phyloP scores from a whole-genome alignment of 2,888 invertebrate genomes.

The Caenorhabditis sulstoni region DNA sequence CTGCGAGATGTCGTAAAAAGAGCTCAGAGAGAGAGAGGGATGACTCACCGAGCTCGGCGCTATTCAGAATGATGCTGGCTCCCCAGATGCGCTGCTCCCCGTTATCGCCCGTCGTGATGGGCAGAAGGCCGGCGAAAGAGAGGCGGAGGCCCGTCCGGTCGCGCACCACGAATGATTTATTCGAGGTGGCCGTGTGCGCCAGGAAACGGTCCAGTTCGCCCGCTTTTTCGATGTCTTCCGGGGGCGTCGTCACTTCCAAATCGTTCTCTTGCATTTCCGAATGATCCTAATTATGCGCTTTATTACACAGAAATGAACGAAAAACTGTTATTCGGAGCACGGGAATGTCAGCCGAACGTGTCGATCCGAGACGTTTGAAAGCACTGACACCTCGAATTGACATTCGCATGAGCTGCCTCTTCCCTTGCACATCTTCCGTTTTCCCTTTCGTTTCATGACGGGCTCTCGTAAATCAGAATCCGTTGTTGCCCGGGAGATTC shows the following conservation, averaged over 20 bases:
- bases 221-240: conserved; percentile 19
- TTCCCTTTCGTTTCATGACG: no score
- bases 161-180: conserved; percentile 40
- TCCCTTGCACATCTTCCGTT: no score
- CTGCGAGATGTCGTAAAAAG: conserved; percentile 22
- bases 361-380: no score
- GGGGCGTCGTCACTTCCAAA: conserved; percentile 28
- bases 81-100: conserved; percentile 48
- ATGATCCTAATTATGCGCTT: no score
- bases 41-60: conserved; percentile 47
- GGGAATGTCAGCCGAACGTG: no score
- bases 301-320: no score
- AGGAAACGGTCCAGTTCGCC: conserved; percentile 40
- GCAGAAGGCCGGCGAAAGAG: conserved; percentile 42
- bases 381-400: no score
- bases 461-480: neutral
- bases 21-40: neutral
- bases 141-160: conserved; percentile 48
- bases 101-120: conserved; percentile 44
- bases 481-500: conserved; percentile 37
- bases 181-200: conserved; percentile 34
- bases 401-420: no score
- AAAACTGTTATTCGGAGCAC: no score
- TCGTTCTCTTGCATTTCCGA: conserved; percentile 20
- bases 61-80: conserved; percentile 53